These are phyloP conservation scores for Samia ricini DNA, from an alignment of 1,140 invertebrate species.

Conservation along the genomic window DNA sequence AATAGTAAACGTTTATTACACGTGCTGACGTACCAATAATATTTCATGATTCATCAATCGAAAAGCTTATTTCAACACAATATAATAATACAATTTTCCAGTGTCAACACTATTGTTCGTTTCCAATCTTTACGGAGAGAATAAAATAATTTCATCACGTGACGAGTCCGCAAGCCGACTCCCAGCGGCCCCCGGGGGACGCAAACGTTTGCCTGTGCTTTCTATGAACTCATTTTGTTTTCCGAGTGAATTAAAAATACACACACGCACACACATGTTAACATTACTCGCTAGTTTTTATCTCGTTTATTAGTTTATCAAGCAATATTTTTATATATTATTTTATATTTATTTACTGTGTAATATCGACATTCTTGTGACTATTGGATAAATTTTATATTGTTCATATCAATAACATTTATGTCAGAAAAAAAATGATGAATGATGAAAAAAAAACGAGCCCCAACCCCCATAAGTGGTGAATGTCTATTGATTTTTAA, in stretches of 20 bases:
- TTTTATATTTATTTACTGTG: no score
- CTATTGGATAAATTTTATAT: no score
- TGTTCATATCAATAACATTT: no score
- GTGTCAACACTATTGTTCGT: neutral
- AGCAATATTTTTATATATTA: no score
- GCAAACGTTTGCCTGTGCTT: conserved; percentile 1
- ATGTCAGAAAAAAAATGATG: no score
- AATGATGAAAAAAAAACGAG: no score
- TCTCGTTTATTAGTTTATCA: no score
- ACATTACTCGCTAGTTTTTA: no score
- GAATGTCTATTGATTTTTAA: no score
- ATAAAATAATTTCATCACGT: conserved; percentile 3
- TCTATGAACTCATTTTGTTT: conserved; percentile 3
- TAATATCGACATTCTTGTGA: no score
- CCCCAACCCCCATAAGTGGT: no score
- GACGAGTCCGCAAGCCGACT: neutral
- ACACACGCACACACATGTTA: neutral
- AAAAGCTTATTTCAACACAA: neutral
- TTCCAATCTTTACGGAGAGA: conserved; percentile 3
- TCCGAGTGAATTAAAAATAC: conserved; percentile 5
- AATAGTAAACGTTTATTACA: neutral
- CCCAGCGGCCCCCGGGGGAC: neutral
- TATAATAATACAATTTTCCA: neutral
- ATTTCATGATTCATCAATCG: neutral
- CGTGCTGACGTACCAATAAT: neutral